Evolutionary conservation across 1,140 invertebrate genomes (phyloP).

Genomic region (Chymomyza costata): DNA sequence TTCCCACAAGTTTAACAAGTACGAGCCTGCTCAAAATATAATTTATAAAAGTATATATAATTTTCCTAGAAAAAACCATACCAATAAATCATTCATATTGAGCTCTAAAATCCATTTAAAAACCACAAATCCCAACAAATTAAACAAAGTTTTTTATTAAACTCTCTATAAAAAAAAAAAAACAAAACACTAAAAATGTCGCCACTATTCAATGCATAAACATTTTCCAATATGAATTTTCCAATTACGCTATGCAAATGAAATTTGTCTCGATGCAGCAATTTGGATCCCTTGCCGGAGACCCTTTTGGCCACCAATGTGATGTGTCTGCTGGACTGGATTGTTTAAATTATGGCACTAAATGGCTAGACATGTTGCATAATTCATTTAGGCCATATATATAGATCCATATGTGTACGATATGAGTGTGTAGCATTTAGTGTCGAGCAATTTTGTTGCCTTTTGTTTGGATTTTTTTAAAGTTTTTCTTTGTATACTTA

Average conservation of each 20-base stretch:
- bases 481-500: conserved; percentile 7
- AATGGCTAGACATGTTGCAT: conserved; percentile 72
- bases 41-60: too few species aligned
- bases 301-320: conserved; percentile 19
- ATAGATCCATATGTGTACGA: conserved; percentile 45
- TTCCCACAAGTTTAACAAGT: too few species aligned
- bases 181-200: conserved; percentile 37
- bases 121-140: too few species aligned
- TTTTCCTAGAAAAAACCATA: too few species aligned
- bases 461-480: too few species aligned
- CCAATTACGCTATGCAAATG: conserved; percentile 71
- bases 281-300: conserved; percentile 40
- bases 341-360: conserved; percentile 70
- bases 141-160: too few species aligned
- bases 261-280: conserved; percentile 62
- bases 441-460: too few species aligned
- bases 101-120: too few species aligned
- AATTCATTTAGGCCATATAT: conserved; percentile 58
- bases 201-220: conserved; percentile 22
- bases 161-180: conserved; percentile 16
- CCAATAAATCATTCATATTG: too few species aligned
- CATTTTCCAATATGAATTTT: conserved; percentile 42
- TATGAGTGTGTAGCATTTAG: too few species aligned
- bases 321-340: conserved; percentile 61
- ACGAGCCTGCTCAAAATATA: too few species aligned